Conservation (phyloP, 2,888 invertebrate genomes). For the Hemistola chrysoprasaria region DNA sequence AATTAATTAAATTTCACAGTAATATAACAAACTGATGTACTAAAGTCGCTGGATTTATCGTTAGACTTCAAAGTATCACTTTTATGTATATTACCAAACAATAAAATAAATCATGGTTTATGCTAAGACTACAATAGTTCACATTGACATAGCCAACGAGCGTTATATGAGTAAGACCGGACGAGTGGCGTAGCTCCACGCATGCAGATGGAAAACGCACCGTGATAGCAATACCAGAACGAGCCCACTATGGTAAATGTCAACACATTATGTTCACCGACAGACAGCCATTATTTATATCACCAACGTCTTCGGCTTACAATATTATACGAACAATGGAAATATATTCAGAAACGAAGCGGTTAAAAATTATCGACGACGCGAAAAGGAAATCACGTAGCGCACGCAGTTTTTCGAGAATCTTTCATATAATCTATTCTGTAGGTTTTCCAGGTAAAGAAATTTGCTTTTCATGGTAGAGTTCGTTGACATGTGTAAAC, state of each 20-base stretch:
- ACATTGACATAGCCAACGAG: slow-evolving; percentile 59
- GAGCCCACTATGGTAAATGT: slow-evolving; percentile 73
- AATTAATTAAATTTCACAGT: no score
- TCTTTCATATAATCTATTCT: slow-evolving; percentile 43
- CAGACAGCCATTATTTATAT: slow-evolving; percentile 60
- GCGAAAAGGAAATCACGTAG: slow-evolving; percentile 72
- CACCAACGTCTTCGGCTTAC: slow-evolving; percentile 66
- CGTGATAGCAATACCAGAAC: slow-evolving; percentile 76
- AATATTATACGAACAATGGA: slow-evolving; percentile 69
- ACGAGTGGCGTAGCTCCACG: slow-evolving; percentile 60
- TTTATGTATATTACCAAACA: no score
- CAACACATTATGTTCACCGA: slow-evolving; percentile 62
- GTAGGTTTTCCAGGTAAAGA: slow-evolving; percentile 41
- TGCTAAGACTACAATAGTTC: slow-evolving; percentile 44
- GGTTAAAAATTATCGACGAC: slow-evolving; percentile 52
- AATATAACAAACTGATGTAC: no score
- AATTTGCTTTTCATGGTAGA: slow-evolving; percentile 32
- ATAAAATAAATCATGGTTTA: slow-evolving; percentile 36
- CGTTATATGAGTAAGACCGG: slow-evolving; percentile 76
- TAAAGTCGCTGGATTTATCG: no score
- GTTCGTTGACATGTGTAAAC: slow-evolving; percentile 37
- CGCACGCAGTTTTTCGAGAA: slow-evolving; percentile 54
- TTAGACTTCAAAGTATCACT: no score
- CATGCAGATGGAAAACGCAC: slow-evolving; percentile 67
- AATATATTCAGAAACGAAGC: slow-evolving; percentile 54